A percentile compares a stretch with the other conserved stretches of the same genome.
These are phyloP conservation scores for Drosophila pandora DNA, from an alignment of 1,140 invertebrate species.

Conservation along the genomic window DNA sequence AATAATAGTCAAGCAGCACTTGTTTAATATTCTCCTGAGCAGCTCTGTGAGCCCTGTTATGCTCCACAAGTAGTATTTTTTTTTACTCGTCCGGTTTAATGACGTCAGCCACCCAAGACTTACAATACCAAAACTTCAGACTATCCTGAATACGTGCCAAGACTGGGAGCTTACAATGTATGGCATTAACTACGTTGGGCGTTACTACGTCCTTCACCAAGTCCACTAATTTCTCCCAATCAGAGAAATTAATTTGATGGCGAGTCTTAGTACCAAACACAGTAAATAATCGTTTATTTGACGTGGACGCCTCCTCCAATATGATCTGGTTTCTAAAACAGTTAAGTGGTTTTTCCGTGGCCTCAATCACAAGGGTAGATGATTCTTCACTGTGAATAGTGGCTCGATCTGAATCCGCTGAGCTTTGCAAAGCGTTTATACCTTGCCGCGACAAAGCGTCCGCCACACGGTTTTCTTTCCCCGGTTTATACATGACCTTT, in stretches of 20 bases:
- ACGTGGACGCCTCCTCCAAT: slow-evolving; percentile 1
- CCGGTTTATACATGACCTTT: no score
- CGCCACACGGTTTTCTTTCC: no score
- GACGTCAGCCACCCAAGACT: no score
- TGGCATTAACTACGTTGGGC: neutral
- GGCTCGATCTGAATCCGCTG: slow-evolving; percentile 15
- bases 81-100: neutral
- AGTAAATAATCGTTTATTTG: slow-evolving; percentile 12
- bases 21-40: no score
- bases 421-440: no score
- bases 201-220: neutral
- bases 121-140: neutral
- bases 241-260: neutral
- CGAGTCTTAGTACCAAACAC: slow-evolving; percentile 2
- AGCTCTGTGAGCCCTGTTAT: neutral
- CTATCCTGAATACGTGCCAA: neutral
- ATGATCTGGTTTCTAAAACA: slow-evolving; percentile 25
- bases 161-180: neutral
- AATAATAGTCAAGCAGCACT: no score
- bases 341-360: slow-evolving; percentile 18
- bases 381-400: slow-evolving; percentile 18
- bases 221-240: neutral
- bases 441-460: no score
- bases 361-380: slow-evolving; percentile 13
- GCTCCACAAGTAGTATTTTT: slow-evolving; percentile 1